Evolutionary conservation across 2,888 invertebrate species (phyloP), one percentile per base, ranked within the genome.

Genomic region (Parasteatoda lunata): DNA sequence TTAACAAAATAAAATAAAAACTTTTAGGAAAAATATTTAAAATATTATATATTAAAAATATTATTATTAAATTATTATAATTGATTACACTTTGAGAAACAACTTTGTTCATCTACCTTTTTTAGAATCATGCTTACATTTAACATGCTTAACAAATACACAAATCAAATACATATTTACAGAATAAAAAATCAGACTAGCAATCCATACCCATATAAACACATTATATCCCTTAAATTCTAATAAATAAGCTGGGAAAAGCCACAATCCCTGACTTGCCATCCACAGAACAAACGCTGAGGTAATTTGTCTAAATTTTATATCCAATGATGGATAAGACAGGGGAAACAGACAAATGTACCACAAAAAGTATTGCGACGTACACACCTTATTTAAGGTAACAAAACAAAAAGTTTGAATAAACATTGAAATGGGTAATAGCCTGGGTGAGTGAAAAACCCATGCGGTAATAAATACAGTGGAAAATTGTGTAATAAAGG

Each of bases 341-440:
- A 97, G 91, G 0, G 99, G 99, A 30, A 99, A 92, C 7, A 99
- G 92, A 2, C 97, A 96, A 85, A 99, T 92, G 91, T 97, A 98
- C 99, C 99, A 99, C 75, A 99, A 94, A 90, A 98, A 98, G 91
- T 98, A 98, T 91, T 98, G 99, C 5, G 98, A 98, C 0, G 99
- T 99, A 91, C 98, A 94, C 0, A 99, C 99, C 90, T 97, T 96
- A 92, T 99, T 99, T 91, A 96, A 98, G 3, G 96, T 94, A 0
- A 99, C 99, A 91, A 99, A 94, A 3, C 96, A 94, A 85, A 97
- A 95, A 0, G 98, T 96, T 91, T 96, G 95, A 3, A 95, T 93
- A 90, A 99, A 96, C 90, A 98, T 45, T 30, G 59, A n/a, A 15
- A 93, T 48, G 96, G 95, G 91, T 98, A 97, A 3, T 96, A 94